phyloP scores from a whole-genome alignment of 2,888 invertebrate species.

The Spialia ferax region DNA sequence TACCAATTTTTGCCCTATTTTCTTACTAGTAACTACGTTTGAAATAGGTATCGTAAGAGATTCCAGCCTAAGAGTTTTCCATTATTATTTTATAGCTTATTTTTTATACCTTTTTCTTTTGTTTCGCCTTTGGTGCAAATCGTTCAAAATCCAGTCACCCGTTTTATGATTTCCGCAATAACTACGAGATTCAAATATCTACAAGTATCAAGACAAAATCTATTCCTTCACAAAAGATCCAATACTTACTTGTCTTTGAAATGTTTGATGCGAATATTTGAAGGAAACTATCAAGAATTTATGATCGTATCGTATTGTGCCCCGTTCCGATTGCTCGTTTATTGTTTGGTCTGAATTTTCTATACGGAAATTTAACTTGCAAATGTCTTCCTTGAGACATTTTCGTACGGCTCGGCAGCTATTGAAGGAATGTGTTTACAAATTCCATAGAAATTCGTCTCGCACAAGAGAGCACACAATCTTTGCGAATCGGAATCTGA shows the following conservation, averaged over 20 bases:
- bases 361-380: constrained; percentile 44
- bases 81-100: too few relatives aligned
- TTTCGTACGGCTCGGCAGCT: constrained; percentile 15
- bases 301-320: constrained; percentile 58
- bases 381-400: constrained; percentile 29
- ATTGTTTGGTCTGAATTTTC: constrained; percentile 44
- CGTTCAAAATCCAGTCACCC: constrained; percentile 29
- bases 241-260: constrained; percentile 44
- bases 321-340: constrained; percentile 61
- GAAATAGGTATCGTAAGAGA: too few relatives aligned
- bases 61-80: too few relatives aligned
- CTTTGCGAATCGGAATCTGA: not conserved
- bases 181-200: constrained; percentile 5
- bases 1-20: too few relatives aligned
- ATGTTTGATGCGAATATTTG: constrained; percentile 55
- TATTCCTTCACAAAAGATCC: constrained; percentile 33
- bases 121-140: constrained; percentile 35
- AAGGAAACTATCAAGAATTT: constrained; percentile 61
- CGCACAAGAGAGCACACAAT: constrained; percentile 15
- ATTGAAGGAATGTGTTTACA: constrained; percentile 20
- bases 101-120: constrained; percentile 7
- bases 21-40: too few relatives aligned
- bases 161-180: constrained; percentile 61
- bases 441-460: constrained; percentile 12
- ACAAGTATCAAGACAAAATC: constrained; percentile 50